Conservation (phyloP, 2,888 invertebrate species). For the Macrosiphum euphorbiae region DNA sequence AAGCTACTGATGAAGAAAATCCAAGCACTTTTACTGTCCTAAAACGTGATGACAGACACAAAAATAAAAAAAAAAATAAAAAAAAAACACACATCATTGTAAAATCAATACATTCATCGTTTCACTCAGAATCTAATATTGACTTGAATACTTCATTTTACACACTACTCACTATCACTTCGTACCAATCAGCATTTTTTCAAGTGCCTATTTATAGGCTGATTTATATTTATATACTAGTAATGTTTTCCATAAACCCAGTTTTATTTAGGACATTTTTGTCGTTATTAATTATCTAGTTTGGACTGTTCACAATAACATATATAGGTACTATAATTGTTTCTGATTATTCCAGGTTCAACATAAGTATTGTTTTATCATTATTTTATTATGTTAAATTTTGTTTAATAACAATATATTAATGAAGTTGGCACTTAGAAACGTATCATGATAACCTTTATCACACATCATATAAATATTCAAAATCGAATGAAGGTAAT, state of each 20-base stretch:
- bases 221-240: not conserved
- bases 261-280: not conserved
- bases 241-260: not conserved
- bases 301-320: not conserved
- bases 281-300: not conserved
- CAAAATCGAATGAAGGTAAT: not conserved
- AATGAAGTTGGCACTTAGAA: not conserved
- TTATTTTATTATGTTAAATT: not conserved
- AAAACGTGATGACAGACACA: too few relatives aligned
- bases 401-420: not conserved
- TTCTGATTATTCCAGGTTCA: not conserved
- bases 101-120: too few relatives aligned
- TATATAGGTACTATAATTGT: not conserved
- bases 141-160: not conserved
- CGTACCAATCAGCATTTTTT: not conserved
- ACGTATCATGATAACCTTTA: not conserved
- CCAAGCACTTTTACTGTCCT: too few relatives aligned
- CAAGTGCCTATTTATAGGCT: not conserved
- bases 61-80: too few relatives aligned
- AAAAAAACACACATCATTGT: too few relatives aligned
- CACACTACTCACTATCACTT: not conserved
- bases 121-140: too few relatives aligned
- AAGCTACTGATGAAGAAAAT: too few relatives aligned
- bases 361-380: not conserved
- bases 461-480: not conserved